Evolutionary conservation across 2,888 invertebrate genomes (phyloP), one percentile per base, ranked within the genome.

Genomic region (Protodeltote pygarga): DNA sequence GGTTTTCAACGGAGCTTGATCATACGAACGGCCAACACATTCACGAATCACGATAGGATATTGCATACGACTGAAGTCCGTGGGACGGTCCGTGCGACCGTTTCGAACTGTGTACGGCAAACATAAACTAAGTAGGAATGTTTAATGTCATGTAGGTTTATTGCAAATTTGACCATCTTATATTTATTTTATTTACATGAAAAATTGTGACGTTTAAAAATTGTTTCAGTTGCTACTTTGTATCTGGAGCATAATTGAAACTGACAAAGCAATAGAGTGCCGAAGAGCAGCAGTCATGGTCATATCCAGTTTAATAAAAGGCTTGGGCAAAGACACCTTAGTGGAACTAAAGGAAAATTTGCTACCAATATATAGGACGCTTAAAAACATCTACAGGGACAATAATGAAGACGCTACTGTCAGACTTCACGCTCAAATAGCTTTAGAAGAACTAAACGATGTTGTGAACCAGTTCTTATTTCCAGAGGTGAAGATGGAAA

Each of bases 241-340:
- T 75, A 93, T 96, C 37, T 93, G 94, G 75, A 93, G 93, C 60
- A 93, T 96, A 62, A 91, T 97, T 71, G 93, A 94, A 74, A 93
- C 93, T 0, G 97, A 97, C 73, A 93, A 94, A 72, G 93, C 94
- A 15, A 85, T 94, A 2, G 95, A 96, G 81, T 96, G 96, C 21
- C 92, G 97, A 37, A 92, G 97, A 71, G 97, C 97, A 3, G 96
- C 96, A 3, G 95, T 96, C 8, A 92, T 96, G 83, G 94, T 97
- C n/a, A 92, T 96, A 54, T 93, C 95, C 23, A 93, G 95, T 65
- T 82, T 97, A 33, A 87, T 97, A 25, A 94, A 94, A 72, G 97
- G 97, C 4, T 87, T 97, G 6, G 96, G 95, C 19, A 94, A 92
- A 68, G 95, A 96, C 60, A 93, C 94, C 13, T 84, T 97, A 20